These are phyloP conservation scores for Schizopygopsis pylzovi DNA, from an alignment of 2,797 vertebrate genomes.

Conservation along the genomic window DNA sequence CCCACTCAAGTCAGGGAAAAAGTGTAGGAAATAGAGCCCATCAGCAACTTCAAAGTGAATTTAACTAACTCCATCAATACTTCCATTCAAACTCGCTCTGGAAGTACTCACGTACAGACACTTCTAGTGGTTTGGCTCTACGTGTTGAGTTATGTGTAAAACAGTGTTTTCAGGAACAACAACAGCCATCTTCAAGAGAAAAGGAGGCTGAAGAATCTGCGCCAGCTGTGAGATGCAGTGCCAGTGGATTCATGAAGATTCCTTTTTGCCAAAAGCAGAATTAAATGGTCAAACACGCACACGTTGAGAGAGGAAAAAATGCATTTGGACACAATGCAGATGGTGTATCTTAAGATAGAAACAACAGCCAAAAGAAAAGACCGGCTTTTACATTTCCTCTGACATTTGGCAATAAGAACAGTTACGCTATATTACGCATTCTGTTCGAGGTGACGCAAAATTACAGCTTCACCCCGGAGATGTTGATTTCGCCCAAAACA, in stretches of 20 bases:
- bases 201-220: conserved; percentile 17
- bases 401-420: conserved; percentile 19
- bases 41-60: conserved; percentile 43
- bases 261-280: conserved; percentile 10
- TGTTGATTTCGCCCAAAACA: not conserved
- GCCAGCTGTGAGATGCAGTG: conserved; percentile 10
- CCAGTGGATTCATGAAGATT: conserved; percentile 10
- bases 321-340: conserved; percentile 15
- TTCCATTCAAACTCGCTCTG: conserved; percentile 19
- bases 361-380: conserved; percentile 27
- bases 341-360: conserved; percentile 13
- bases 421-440: not conserved
- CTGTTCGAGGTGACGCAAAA: not conserved
- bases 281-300: conserved; percentile 21
- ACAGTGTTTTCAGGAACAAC: conserved; percentile 27
- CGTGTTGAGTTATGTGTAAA: conserved; percentile 23
- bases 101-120: not conserved
- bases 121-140: conserved; percentile 3
- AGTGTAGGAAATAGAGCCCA: conserved; percentile 35
- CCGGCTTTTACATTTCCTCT: conserved; percentile 5
- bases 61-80: conserved; percentile 43
- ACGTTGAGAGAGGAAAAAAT: not conserved
- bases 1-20: conserved; percentile 4
- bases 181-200: conserved; percentile 14
- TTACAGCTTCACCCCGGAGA: conserved; percentile 3